Conservation (phyloP, 2,797 vertebrate genomes). For the Periparus ater region DNA sequence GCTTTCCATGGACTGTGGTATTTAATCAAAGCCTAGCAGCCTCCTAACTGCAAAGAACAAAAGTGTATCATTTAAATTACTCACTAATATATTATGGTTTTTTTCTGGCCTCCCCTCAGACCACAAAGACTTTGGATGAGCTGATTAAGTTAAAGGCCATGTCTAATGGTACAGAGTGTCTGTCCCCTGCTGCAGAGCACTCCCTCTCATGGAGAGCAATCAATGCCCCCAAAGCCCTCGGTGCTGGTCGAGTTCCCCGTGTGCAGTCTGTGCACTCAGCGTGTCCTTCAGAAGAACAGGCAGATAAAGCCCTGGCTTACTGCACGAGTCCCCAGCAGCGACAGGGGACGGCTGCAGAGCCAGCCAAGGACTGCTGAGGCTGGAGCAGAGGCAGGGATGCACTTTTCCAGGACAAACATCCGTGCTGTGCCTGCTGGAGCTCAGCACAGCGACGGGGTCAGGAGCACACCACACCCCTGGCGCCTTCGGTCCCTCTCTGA, state of each 20-base stretch:
- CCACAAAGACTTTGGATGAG: background rate
- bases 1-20: background rate
- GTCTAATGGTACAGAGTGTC: background rate
- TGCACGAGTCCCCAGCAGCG: background rate
- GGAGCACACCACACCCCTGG: rapidly evolving
- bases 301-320: background rate
- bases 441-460: background rate
- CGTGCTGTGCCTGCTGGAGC: background rate
- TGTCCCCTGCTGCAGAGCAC: background rate
- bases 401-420: background rate
- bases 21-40: background rate
- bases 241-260: rapidly evolving
- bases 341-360: rapidly evolving
- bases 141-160: background rate
- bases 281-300: background rate
- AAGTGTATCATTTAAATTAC: background rate
- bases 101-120: background rate
- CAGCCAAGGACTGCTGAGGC: background rate
- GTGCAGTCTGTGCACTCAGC: background rate
- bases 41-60: background rate
- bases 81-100: background rate
- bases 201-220: background rate
- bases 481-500: rapidly evolving
- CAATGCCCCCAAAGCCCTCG: background rate
- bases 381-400: background rate